These are phyloP conservation scores for Lerista edwardsae DNA, from an alignment of 2,797 vertebrate genomes.

Conservation along the genomic window DNA sequence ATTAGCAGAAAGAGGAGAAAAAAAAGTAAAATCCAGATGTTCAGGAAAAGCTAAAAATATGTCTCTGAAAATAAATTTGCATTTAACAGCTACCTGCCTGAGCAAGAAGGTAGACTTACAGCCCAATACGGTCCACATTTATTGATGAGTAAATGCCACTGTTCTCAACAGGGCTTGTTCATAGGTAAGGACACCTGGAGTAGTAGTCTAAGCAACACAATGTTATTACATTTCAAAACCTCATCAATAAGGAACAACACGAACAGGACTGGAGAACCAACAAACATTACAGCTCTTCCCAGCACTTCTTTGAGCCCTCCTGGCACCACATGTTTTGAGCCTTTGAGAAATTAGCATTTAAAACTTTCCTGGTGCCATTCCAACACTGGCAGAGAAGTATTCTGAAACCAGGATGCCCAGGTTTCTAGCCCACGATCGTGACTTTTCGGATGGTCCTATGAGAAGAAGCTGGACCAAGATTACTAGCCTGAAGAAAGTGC, in stretches of 20 bases:
- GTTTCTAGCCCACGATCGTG: slow-evolving; percentile 57
- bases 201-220: not conserved
- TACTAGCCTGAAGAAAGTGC: slow-evolving; percentile 6
- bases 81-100: not conserved
- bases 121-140: not conserved
- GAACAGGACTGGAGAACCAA: too few relatives aligned
- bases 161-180: not conserved
- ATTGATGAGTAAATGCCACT: not conserved
- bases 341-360: slow-evolving; percentile 5
- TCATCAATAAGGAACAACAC: not conserved
- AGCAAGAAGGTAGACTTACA: not conserved
- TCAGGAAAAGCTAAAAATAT: slow-evolving; percentile 2
- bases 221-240: not conserved
- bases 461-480: slow-evolving; percentile 49
- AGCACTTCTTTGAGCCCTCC: not conserved
- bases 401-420: slow-evolving; percentile 46
- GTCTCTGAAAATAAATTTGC: slow-evolving; percentile 27
- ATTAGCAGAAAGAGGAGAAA: not conserved
- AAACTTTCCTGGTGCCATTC: slow-evolving; percentile 50
- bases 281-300: not conserved
- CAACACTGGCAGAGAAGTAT: slow-evolving; percentile 33
- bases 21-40: slow-evolving; percentile 18
- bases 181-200: not conserved
- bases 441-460: slow-evolving; percentile 54
- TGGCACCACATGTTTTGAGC: fast-evolving